Base-by-base conservation (phyloP, 2,888 invertebrate species). In the Brachyptera risi region DNA sequence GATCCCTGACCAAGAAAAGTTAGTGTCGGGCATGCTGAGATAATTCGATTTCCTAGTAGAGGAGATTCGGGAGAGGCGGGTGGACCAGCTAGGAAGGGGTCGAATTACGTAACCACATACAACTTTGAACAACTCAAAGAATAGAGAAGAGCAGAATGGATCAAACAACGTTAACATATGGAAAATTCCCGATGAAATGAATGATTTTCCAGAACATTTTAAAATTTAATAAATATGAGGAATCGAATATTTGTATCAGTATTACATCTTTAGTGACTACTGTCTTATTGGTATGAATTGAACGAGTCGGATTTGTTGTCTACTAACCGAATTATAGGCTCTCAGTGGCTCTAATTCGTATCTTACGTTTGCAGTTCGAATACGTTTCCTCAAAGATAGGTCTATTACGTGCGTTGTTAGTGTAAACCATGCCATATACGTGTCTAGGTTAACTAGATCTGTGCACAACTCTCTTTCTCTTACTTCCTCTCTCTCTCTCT, bases 281-380 rank as follows among this genome's bases (percentile, higher is more conserved):
- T n/a, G 44, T 19, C 54, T 59, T 24, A 59, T 59, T 59, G 59
- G 26, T 26, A 23, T 24, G 40, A 51, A 51, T 24, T 54, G 49
- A 38, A 21, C n/a, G n/a, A n/a, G 35, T 26, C 19, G 59, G 51
- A 59, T 59, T 59, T 59, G 59, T 59, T 59, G 37, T 54, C 31
- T 37, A 54, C 59, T 59, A 59, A 59, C 38, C 27, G 40, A 59
- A 59, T 59, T 59, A 59, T 24, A 37, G 35, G 54, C 15, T 27
- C 31, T 31, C 19, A 17, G 49, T 31, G 4, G 54, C 19, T 54
- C 37, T 51, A 51, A 51, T 51, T 27, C 51, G 51, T 15, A 31
- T 26, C 31, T 17, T n/a, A 2, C 31, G 51, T 17, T 26, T 19
- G 15, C 54, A 13, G 47, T 24, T 47, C 47, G 47, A 47, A 47